Evolutionary conservation across 2,797 vertebrate genomes (phyloP).

Genomic region (Smutsia temminckii): DNA sequence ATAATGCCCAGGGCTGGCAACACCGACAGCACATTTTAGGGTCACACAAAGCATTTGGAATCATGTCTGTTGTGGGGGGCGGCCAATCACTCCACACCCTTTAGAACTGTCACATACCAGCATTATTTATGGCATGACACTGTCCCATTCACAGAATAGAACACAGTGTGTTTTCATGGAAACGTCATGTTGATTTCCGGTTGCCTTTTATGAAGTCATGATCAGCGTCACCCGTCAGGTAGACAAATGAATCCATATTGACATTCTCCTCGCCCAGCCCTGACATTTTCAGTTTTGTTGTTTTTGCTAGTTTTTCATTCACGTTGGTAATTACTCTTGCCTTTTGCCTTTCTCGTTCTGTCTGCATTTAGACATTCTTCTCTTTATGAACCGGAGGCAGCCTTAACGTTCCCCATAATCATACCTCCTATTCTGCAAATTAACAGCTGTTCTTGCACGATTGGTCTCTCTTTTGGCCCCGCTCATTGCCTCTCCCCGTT

Average conservation of each 20-base stretch:
- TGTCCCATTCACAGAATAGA: conserved; percentile 60
- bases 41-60: conserved; percentile 15
- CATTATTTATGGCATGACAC: background rate
- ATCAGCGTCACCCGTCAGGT: conserved; percentile 46
- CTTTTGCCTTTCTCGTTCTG: conserved; percentile 46
- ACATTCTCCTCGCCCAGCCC: conserved; percentile 43
- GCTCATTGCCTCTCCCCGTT: background rate
- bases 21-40: fast-evolving
- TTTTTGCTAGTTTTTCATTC: conserved; percentile 56
- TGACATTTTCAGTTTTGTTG: conserved; percentile 39
- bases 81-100: background rate
- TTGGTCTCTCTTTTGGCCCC: background rate
- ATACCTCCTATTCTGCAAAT: conserved; percentile 69
- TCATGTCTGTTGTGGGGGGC: background rate
- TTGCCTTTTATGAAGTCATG: conserved; percentile 39
- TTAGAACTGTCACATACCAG: conserved; percentile 26
- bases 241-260: conserved; percentile 40
- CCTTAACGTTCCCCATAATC: conserved; percentile 58
- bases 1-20: fast-evolving
- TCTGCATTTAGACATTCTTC: conserved; percentile 58
- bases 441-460: conserved; percentile 66
- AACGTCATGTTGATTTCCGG: background rate
- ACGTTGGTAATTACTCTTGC: conserved; percentile 39
- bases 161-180: conserved; percentile 8
- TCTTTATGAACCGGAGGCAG: conserved; percentile 30